Conservation (phyloP, 2,888 invertebrate species). For the Xanthorhoe designata region DNA sequence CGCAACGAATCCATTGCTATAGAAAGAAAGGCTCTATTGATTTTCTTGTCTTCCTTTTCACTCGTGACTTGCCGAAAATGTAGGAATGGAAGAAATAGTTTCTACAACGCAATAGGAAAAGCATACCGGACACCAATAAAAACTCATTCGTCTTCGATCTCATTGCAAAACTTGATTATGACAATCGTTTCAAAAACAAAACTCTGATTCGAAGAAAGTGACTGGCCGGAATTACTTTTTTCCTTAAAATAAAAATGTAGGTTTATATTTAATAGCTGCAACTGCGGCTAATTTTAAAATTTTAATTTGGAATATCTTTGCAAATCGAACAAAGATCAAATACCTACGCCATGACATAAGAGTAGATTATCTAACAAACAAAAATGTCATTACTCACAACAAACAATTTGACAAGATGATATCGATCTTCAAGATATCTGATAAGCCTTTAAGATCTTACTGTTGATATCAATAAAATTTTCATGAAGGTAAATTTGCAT, state of each 20-base stretch:
- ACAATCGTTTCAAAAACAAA: neutral
- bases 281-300: neutral
- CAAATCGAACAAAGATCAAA: neutral
- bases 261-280: neutral
- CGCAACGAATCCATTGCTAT: slow-evolving; percentile 37
- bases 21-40: slow-evolving; percentile 36
- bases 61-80: slow-evolving; percentile 37
- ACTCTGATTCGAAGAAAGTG: neutral
- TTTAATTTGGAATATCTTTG: neutral
- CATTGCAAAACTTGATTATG: neutral
- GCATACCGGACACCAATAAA: slow-evolving; percentile 2
- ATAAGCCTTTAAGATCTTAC: neutral
- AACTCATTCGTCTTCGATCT: slow-evolving; percentile 5
- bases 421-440: neutral
- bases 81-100: slow-evolving; percentile 8
- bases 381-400: neutral
- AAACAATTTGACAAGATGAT: neutral
- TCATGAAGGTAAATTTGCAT: slow-evolving; percentile 15
- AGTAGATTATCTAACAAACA: neutral
- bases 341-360: neutral
- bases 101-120: neutral
- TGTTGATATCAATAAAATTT: slow-evolving; percentile 15
- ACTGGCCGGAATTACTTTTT: neutral
- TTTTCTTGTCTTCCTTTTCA: slow-evolving; percentile 38
- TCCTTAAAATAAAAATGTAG: neutral